phyloP scores from a whole-genome alignment of 2,113 vertebrate genomes.

The Uropsilus gracilis region DNA sequence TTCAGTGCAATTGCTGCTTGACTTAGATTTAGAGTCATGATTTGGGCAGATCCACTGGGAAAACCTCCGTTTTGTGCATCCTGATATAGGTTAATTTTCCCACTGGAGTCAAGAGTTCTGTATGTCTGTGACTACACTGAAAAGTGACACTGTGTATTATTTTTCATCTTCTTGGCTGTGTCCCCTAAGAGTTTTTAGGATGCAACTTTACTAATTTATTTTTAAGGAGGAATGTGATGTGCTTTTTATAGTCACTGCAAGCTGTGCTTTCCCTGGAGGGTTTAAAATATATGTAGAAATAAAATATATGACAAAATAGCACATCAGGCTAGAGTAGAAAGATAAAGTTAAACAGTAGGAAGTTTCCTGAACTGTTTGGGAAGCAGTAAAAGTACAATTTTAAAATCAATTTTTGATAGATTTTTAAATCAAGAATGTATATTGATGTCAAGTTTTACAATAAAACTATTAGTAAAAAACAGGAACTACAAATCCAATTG shows the following conservation, averaged over 20 bases:
- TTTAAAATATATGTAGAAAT: slow-evolving; percentile 64
- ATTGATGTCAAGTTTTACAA: neutral
- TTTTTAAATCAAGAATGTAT: slow-evolving; percentile 21
- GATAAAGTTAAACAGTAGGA: slow-evolving; percentile 55
- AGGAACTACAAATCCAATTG: neutral
- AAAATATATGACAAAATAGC: slow-evolving; percentile 66
- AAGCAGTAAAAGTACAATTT: slow-evolving; percentile 24
- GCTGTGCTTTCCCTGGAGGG: slow-evolving; percentile 65
- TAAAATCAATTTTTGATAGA: neutral
- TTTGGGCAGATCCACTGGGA: too few relatives aligned
- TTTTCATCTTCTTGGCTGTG: slow-evolving; percentile 57
- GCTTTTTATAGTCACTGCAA: slow-evolving; percentile 65
- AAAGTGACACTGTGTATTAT: slow-evolving; percentile 14
- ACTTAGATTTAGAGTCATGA: neutral
- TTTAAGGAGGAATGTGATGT: slow-evolving; percentile 45
- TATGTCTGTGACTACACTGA: neutral
- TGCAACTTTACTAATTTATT: slow-evolving; percentile 59
- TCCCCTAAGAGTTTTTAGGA: slow-evolving; percentile 59
- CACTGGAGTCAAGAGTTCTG: neutral
- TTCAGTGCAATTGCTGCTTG: neutral
- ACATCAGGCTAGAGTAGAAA: slow-evolving; percentile 24
- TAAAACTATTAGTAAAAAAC: neutral
- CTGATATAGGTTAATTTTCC: neutral
- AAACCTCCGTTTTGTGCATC: neutral
- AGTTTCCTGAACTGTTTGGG: slow-evolving; percentile 25